phyloP scores from a whole-genome alignment of 1,140 invertebrate species.

The Aporrectodea caliginosa region DNA sequence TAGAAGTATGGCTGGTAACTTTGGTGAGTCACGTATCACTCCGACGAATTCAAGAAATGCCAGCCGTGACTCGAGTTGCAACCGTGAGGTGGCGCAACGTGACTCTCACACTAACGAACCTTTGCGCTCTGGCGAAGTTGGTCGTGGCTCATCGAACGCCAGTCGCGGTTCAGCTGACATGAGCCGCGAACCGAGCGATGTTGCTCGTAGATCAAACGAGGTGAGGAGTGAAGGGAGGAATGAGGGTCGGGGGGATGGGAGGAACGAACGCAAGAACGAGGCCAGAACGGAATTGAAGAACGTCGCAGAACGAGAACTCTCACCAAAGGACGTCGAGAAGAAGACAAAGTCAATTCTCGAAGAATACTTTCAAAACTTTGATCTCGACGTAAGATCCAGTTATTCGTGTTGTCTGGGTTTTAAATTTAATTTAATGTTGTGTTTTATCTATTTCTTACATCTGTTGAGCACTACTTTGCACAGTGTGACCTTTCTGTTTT shows the following conservation, averaged over 20 bases:
- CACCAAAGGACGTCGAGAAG: conserved; percentile 46
- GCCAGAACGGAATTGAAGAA: no score
- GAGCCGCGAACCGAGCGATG: background rate
- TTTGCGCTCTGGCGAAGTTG: background rate
- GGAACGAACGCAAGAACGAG: no score
- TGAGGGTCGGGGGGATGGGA: no score
- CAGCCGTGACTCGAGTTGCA: background rate
- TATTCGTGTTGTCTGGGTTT: no score
- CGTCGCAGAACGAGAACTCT: background rate
- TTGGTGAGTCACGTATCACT: background rate
- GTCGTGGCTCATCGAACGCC: background rate
- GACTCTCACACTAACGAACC: background rate
- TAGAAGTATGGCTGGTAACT: background rate
- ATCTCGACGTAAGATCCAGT: conserved; percentile 48
- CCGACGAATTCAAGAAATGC: background rate
- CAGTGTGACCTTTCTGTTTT: no score
- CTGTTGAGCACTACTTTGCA: no score
- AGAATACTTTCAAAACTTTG: conserved; percentile 53
- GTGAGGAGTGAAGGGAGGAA: no score
- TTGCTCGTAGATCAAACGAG: no score
- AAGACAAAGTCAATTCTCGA: conserved; percentile 54
- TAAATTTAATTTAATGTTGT: no score
- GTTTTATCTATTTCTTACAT: no score
- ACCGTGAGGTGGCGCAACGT: background rate
- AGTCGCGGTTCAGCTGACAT: background rate